Evolutionary conservation across 2,113 vertebrate genomes (phyloP), one percentile per base, ranked within the genome.

Genomic region (Larimichthys polyactis): DNA sequence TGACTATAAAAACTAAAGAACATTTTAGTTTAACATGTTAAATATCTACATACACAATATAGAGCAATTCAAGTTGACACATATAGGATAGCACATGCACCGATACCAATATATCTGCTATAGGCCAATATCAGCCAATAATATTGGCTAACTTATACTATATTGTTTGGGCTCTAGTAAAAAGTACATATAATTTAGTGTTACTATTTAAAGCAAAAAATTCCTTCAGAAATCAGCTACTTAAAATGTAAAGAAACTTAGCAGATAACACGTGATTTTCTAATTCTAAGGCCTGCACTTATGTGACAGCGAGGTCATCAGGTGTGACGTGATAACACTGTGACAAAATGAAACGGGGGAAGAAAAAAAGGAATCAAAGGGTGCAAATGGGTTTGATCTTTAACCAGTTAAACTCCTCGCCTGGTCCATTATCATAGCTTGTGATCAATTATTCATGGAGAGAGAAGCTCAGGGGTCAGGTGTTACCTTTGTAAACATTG

Each of bases 401-500:
- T 80, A 84, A 90, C 88, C 82, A 82, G 78, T 87, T 91, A 90
- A 89, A 87, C 78, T 29, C 54, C 58, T 81, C 1, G 9, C 10
- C 44, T 8, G 59, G 49, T 20, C 86, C 79, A 88, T 91, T 86
- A 91, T 87, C 85, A 85, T 73, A 77, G 65, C 73, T 5, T 51
- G 69, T 75, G 90, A 90, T 90, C 82, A 90, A 90, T 83, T 88
- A 91, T 93, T 91, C 85, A 89, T 84, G 75, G 67, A 1, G 78
- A 51, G 83, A 70, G 79, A 63, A 52, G 78, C 73, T 70, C 43
- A 1, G 71, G 69, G 90, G 85, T 84, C 83, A 74, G 69, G 49
- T 40, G 79, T 91, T 97, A 99, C 98, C 98, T 99, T 99, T 92
- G 98, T 99, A 93, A 99, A 99, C 97, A 98, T 98, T 90, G 98